Evolutionary conservation across 2,113 vertebrate genomes (phyloP).

Genomic region (Trematocara zebra): DNA sequence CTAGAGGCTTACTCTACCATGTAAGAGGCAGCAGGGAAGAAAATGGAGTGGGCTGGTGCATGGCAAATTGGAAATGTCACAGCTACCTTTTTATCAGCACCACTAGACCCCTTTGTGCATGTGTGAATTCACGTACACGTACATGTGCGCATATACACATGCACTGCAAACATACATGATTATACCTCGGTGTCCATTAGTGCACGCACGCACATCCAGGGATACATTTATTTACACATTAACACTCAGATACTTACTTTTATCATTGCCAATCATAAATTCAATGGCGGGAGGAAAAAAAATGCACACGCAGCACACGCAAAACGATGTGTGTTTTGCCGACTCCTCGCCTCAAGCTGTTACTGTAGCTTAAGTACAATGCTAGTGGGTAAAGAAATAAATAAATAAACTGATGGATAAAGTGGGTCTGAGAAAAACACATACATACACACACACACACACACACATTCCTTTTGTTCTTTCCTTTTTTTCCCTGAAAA

Average conservation of each 20-base stretch:
- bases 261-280: constrained; percentile 40
- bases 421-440: constrained; percentile 43
- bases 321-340: constrained; percentile 77
- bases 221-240: constrained; percentile 53
- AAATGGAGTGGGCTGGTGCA: constrained; percentile 96
- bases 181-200: constrained; percentile 37
- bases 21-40: constrained; percentile 92
- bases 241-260: constrained; percentile 28
- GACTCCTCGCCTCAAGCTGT: constrained; percentile 80
- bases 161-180: constrained; percentile 28
- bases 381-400: constrained; percentile 53
- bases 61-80: constrained; percentile 99
- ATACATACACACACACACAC: not conserved
- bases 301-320: constrained; percentile 46
- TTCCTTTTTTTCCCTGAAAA: constrained; percentile 51
- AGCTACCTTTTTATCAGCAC: constrained; percentile 90
- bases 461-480: constrained; percentile 66
- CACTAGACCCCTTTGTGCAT: constrained; percentile 77
- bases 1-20: constrained; percentile 98
- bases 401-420: constrained; percentile 59
- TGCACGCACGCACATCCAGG: not conserved
- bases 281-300: not conserved
- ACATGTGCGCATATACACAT: constrained; percentile 4
- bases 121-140: constrained; percentile 39
- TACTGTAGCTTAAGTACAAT: constrained; percentile 63